Conservation (phyloP, 2,797 vertebrate genomes). For the Ctenopoma multispine region DNA sequence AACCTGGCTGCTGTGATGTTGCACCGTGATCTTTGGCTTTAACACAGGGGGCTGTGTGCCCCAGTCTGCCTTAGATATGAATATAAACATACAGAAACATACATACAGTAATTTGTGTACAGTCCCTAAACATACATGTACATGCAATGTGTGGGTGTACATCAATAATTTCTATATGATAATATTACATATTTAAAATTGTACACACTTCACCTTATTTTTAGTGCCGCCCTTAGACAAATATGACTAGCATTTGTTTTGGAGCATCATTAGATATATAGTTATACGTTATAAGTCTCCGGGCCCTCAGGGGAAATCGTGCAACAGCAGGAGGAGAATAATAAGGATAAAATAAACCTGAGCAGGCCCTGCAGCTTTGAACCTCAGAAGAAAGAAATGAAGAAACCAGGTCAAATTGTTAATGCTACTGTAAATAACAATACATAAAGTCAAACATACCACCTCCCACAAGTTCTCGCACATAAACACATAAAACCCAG, state of each 20-base stretch:
- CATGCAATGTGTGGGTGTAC: neutral
- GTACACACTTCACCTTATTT: conserved; percentile 13
- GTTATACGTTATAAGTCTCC: conserved; percentile 30
- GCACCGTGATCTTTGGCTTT: too few species aligned
- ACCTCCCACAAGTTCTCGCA: conserved; percentile 46
- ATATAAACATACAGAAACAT: too few species aligned
- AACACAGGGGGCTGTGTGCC: too few species aligned
- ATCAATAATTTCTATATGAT: neutral
- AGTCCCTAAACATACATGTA: neutral
- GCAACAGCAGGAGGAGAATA: conserved; percentile 51
- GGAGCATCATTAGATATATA: conserved; percentile 53
- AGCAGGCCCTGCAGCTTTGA: conserved; percentile 33
- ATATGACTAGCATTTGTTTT: conserved; percentile 40
- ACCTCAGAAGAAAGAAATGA: conserved; percentile 28
- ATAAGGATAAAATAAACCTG: conserved; percentile 63
- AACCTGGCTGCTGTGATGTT: too few species aligned
- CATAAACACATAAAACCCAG: conserved; percentile 46
- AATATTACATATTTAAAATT: neutral
- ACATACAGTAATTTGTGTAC: neutral
- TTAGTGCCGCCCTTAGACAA: conserved; percentile 45
- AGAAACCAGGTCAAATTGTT: conserved; percentile 73
- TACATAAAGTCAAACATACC: conserved; percentile 47
- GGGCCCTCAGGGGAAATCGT: conserved; percentile 21
- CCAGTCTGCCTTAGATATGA: too few species aligned
- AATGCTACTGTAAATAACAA: conserved; percentile 70